Evolutionary conservation across 2,113 vertebrate species (phyloP), one percentile per base, ranked within the genome.

Genomic region (Myiozetetes cayanensis): DNA sequence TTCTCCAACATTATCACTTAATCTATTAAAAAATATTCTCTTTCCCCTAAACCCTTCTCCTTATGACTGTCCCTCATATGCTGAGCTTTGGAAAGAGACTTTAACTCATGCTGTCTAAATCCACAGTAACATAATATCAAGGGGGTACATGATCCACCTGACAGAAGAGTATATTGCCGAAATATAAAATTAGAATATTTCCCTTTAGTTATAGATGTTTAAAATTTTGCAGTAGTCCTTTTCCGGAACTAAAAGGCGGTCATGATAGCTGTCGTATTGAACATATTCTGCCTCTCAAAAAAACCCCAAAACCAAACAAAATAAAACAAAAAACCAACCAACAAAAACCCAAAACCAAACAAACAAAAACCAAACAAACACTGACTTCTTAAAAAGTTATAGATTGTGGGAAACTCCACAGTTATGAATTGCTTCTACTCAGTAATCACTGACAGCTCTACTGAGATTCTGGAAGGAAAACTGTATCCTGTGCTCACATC

Each of bases 381-480:
- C 16, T 5, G 85, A 3, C 20, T 70, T 92, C 39, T 86, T 55
- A 35, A 85, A 78, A 82, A 82, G 5, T 8, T 24, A 31, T 52
- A n/a, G 24, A 37, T 75, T 75, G 63, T 75, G n/a, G 30, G 76
- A 89, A 37, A 2, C 9, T 91, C 44, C 4, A 2, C 35, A 68
- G 27, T 44, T 79, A 44, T 35, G 23, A 83, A 82, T 87, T 43
- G 7, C 33, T 89, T 63, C 68, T 78, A 18, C 23, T 87, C 55
- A 39, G 47, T 55, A 82, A 82, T 75, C 70, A 41, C 74, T 68
- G 87, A 65, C 85, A 93, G 24, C 58, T 74, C 43, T 3, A 2
- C 41, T 70, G 78, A 79, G 75, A 30, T 88, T 31, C 28, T 83
- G 53, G n/a, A 58, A 89, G 28, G 41, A 68, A 90, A 90, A n/a